Percentiles rank a stretch among this genome's conserved stretches.
These are phyloP conservation scores for Fringilla coelebs DNA, from an alignment of 2,797 vertebrate species.

Conservation along the genomic window DNA sequence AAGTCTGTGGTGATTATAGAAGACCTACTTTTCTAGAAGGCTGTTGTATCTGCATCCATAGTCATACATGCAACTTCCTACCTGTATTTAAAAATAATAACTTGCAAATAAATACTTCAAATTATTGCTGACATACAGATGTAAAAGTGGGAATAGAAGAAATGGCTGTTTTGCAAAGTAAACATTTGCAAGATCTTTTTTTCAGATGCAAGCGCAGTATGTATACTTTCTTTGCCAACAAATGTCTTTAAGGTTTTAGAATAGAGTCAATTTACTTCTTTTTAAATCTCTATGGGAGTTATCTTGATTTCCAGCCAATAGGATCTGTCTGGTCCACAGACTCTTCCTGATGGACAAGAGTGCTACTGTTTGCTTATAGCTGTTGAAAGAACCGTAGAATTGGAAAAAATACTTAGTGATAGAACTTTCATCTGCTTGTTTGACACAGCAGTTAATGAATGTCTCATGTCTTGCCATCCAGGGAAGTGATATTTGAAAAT, in stretches of 20 bases:
- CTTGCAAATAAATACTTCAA: not conserved
- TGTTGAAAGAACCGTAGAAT: slow-evolving; percentile 31
- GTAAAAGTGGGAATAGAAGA: not conserved
- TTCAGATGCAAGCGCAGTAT: not conserved
- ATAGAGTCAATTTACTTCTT: not conserved
- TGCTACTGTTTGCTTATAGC: slow-evolving; percentile 47
- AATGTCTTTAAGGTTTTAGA: slow-evolving; percentile 6
- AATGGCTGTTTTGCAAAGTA: not conserved
- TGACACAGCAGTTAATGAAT: slow-evolving; percentile 16
- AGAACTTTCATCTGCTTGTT: slow-evolving; percentile 24
- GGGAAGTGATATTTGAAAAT: not conserved
- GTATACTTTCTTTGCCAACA: not conserved
- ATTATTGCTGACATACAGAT: not conserved
- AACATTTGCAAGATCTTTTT: not conserved
- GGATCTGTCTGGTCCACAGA: slow-evolving; percentile 11
- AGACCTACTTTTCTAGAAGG: not conserved
- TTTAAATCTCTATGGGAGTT: not conserved
- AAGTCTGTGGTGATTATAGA: not conserved
- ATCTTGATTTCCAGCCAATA: slow-evolving; percentile 31
- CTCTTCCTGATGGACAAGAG: slow-evolving; percentile 9
- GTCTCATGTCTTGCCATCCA: not conserved
- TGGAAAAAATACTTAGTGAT: slow-evolving; percentile 6
- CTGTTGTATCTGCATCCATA: not conserved
- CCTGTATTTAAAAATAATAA: not conserved
- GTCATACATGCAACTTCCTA: not conserved